phyloP scores from a whole-genome alignment of 2,113 vertebrate species.

The Otis tarda region DNA sequence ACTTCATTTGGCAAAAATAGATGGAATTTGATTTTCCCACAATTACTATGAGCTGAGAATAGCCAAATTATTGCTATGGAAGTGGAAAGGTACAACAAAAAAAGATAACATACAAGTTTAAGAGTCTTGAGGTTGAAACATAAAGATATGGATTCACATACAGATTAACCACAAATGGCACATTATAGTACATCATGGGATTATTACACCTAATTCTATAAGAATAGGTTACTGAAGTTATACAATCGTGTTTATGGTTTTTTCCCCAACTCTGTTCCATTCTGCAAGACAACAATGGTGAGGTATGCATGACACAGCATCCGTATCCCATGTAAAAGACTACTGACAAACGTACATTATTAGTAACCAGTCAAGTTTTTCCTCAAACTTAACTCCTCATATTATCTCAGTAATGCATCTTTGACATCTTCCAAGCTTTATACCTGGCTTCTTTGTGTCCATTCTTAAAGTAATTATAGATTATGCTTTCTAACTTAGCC shows the following conservation, averaged over 20 bases:
- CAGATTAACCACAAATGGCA: neutral
- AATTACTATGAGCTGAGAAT: neutral
- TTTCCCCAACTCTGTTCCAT: accelerated
- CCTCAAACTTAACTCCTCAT: neutral
- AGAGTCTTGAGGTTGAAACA: neutral
- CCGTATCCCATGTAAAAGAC: neutral
- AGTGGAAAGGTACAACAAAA: neutral
- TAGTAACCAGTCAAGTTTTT: neutral
- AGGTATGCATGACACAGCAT: neutral
- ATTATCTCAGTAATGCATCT: neutral
- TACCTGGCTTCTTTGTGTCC: neutral
- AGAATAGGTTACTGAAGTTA: neutral
- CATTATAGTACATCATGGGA: neutral
- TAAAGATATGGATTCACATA: neutral
- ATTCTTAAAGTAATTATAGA: neutral
- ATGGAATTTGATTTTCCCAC: constrained; percentile 5
- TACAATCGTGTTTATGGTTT: neutral
- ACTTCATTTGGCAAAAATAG: constrained; percentile 18
- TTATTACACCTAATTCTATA: neutral
- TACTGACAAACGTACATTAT: neutral
- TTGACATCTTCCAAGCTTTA: neutral
- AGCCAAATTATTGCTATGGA: constrained; percentile 38
- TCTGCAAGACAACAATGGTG: neutral
- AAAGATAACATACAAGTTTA: neutral
- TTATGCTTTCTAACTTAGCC: neutral